Base-by-base conservation (phyloP, 2,797 vertebrate genomes). In the Catostomus latipinnis region DNA sequence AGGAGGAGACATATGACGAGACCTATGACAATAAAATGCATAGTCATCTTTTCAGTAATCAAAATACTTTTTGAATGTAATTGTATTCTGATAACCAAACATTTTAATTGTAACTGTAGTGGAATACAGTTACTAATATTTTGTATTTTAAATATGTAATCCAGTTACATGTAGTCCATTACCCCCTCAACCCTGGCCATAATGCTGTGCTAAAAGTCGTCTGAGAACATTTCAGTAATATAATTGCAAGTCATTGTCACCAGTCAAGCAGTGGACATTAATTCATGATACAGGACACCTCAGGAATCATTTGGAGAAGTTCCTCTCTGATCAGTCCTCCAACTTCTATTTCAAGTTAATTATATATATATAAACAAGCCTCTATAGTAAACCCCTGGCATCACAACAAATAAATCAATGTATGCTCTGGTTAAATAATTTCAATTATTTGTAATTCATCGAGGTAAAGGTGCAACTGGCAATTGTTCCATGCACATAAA, bases 161-260 rank as follows among this genome's bases (percentile, higher is more conserved):
- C 34, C 34, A 1, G 2, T 34, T 34, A 34, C 22, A 34, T 34
- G 34, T 34, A 34, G 34, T 34, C 34, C 34, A 34, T 4, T 34
- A 34, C 34, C 34, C 34, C 34, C 34, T 34, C 34, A 34, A 34
- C 34, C 34, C 34, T 34, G 0, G 34, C 34, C 13, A 53, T 80
- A 57, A 73, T 66, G 9, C 53, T 34, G 62, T 16, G 70, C 70
- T 52, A 13, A 60, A 73, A 50, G 52, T 62, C 8, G 45, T 7
- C 45, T 6, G 12, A 72, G 45, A 80, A 50, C 7, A 5, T 68
- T 22, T 57, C 52, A 49, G 48, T 66, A 43, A 5, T 8, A 71
- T 80, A 80, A 80, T 67, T 80, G 16, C 18, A 53, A 62, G 46
- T 73, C 61, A 73, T 58, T 80, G 70, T 72, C 78, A 73, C 46